Evolutionary conservation across 2,113 vertebrate genomes (phyloP).

Genomic region (Bujurquina vittata): DNA sequence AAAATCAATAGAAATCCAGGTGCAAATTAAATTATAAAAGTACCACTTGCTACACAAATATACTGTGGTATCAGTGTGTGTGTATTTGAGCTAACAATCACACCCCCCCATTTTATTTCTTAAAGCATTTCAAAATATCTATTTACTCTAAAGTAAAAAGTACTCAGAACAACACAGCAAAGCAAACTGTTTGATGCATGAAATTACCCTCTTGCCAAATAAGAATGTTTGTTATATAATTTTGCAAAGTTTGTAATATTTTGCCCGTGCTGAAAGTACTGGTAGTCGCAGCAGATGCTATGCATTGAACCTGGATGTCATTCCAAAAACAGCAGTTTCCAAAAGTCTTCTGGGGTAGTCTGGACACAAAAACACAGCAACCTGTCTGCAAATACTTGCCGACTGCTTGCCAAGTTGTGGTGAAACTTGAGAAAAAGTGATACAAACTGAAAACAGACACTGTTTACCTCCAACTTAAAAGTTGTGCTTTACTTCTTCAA

Average conservation of each 20-base stretch:
- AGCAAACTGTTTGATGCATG: not conserved
- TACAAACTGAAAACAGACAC: not conserved
- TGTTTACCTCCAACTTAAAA: too few species aligned
- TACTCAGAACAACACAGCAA: not conserved
- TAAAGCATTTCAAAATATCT: not conserved
- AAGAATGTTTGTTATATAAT: not conserved
- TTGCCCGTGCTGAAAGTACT: not conserved
- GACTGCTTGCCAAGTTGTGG: not conserved
- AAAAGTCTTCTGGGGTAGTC: not conserved
- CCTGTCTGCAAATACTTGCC: not conserved
- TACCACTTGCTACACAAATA: not conserved
- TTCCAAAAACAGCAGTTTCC: not conserved
- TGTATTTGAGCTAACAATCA: not conserved
- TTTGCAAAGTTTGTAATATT: not conserved
- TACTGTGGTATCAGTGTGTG: not conserved
- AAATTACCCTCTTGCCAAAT: not conserved
- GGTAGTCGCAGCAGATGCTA: not conserved
- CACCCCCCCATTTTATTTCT: not conserved
- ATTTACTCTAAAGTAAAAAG: not conserved
- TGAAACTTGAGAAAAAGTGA: too few species aligned
- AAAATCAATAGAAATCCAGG: constrained; percentile 33
- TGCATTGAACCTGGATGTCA: not conserved
- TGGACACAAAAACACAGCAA: not conserved
- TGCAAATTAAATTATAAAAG: not conserved
- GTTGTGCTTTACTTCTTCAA: not conserved